A percentile compares a stretch with the other conserved stretches of the same genome.
Evolutionary conservation across 2,113 vertebrate species (phyloP).

Genomic region (Alaudala cheleensis): DNA sequence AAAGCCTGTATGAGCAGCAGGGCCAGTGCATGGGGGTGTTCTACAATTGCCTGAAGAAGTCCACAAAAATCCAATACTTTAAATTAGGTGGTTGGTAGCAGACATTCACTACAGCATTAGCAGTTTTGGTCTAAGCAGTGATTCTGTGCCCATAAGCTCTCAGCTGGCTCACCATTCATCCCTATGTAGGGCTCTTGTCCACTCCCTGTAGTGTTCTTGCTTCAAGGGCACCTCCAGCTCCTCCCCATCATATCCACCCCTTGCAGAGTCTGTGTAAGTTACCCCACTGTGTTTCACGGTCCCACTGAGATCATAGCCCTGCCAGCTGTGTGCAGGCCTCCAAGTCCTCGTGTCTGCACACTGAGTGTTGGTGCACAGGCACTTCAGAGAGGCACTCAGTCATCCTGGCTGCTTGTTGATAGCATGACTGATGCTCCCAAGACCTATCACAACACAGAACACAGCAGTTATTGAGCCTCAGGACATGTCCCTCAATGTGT

Average conservation of each 20-base stretch:
- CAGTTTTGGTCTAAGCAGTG: neutral
- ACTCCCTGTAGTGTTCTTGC: neutral
- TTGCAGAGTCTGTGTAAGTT: neutral
- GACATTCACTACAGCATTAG: neutral
- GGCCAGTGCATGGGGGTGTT: neutral
- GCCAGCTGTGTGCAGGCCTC: neutral
- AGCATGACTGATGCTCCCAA: neutral
- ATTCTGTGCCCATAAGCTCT: neutral
- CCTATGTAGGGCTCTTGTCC: neutral
- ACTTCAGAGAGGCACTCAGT: neutral
- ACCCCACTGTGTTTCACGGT: neutral
- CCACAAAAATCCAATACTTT: neutral
- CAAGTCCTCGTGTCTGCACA: neutral
- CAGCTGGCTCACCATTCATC: neutral
- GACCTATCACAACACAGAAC: neutral
- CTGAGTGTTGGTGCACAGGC: too few relatives aligned
- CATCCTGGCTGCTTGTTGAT: neutral
- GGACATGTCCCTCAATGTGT: neutral
- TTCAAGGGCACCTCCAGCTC: neutral
- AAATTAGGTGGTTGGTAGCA: neutral
- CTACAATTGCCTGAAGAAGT: neutral
- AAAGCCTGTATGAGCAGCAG: neutral
- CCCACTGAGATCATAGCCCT: fast-evolving
- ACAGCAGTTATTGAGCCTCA: neutral
- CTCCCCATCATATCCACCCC: fast-evolving